Evolutionary conservation across 1,140 invertebrate species (phyloP), one percentile per base, ranked within the genome.

Genomic region (Platyscapa corneri): DNA sequence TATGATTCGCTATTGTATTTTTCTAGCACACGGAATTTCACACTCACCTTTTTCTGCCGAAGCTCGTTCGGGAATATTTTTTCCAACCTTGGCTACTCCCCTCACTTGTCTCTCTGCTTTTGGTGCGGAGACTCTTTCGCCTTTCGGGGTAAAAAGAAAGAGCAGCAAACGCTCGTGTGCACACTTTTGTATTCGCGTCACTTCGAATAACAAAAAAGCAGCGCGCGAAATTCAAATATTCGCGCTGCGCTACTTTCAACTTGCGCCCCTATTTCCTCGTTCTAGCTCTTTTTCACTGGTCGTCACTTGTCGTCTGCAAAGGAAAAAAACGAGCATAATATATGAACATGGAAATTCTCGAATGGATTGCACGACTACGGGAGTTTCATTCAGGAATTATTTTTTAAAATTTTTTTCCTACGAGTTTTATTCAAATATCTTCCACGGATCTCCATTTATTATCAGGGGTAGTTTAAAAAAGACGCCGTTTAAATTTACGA

Each of bases 151-250:
- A 10, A 23, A 42, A 23, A 8, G 20, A 37, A 74, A 34, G 12
- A 60, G 0, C 30, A 27, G 30, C 75, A 30, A 39, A 39, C 7
- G 37, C 30, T 39, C 56, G 23, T 27, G 49, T 42, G 30, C 16
- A 6, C 56, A 60, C 18, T 74, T 74, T 74, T 74, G 70, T 74
- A 49, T 70, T 49, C 65, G 65, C 42, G 37, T 65, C 56, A 39
- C 77, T 65, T 32, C 30, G 14, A 56, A 37, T 42, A 49, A 53
- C 53, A 76, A 83, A 83, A 82, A 82, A 70, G 39, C 37, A 49
- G 65, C 79, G 79, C 78, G 78, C 79, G 42, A 82, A 72, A 82
- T 82, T 82, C 79, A 42, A 82, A 82, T 82, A 42, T 70, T 82
- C 79, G 64, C 42, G 79, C 79, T 60, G 64, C 65, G 78, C 46